Evolutionary conservation across 2,113 vertebrate species (phyloP), one percentile per base, ranked within the genome.

Genomic region (Neoarius graeffei): DNA sequence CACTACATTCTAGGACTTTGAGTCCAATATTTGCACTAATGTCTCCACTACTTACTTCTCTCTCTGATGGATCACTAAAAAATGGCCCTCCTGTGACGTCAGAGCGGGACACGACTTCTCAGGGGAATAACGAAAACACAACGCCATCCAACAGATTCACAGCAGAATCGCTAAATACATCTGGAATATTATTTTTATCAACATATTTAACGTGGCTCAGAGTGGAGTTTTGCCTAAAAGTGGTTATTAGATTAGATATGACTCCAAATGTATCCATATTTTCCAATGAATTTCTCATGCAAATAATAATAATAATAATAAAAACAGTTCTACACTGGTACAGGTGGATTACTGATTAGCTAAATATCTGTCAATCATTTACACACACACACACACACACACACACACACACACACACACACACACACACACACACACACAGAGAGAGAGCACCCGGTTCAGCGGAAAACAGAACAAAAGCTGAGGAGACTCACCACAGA

Each of bases 401-500:
- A 20, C 69, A 19, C 67, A 71, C 67, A 35, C 27, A 35, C 67
- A 69, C n/a, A 11, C n/a, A 71, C 67, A 17, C 67, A 17, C 67
- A 71, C 67, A 35, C 69, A 71, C n/a, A 67, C n/a, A 30, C n/a
- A 67, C n/a, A 67, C 35, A n/a, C n/a, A n/a, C n/a, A n/a, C n/a
- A n/a, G 35, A 35, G 35, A 35, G 35, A 42, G 42, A 42, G 42
- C 3, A 3, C 4, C 25, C 25, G 62, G n/a, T 5, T 67, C 66
- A 30, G n/a, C 35, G 0, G 19, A 50, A 76, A 25, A 48, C 20
- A 1, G 23, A 79, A 79, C 76, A 83, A 83, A 66, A 64, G 35
- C 81, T 66, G 42, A 66, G 52, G 30, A 15, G 90, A 87, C 84
- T 91, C 89, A 89, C 81, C 50, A 30, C 17, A 10, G 71, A 77